Conservation (phyloP, 2,797 vertebrate species). For the Pteronotus mesoamericanus region DNA sequence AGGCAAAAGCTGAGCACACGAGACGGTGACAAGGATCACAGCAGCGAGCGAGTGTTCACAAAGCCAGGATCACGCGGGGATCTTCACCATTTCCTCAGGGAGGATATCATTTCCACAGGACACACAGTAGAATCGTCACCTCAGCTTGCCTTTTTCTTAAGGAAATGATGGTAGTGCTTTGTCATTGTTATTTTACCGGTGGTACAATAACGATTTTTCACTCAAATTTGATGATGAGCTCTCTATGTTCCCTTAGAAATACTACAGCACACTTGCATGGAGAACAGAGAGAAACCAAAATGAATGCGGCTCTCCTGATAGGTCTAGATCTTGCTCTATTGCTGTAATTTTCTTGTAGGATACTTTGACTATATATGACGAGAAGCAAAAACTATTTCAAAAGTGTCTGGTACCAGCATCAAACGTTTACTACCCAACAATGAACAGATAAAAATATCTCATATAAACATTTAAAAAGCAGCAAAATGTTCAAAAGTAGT, state of each 20-base stretch:
- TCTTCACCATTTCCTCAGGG: neutral
- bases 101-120: neutral
- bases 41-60: neutral
- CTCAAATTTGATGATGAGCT: neutral
- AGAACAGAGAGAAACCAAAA: neutral
- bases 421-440: neutral
- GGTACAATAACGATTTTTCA: neutral
- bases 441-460: neutral
- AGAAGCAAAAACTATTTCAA: neutral
- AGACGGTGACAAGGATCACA: neutral
- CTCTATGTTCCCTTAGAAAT: neutral
- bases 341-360: neutral
- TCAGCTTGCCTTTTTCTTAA: neutral
- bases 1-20: conserved; percentile 42
- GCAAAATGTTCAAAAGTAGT: neutral
- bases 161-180: neutral
- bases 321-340: neutral
- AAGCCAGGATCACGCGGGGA: neutral
- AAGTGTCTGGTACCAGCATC: neutral
- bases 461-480: neutral
- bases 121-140: neutral
- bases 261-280: neutral
- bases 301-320: neutral
- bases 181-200: neutral
- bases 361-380: neutral